A percentile compares a stretch with the other conserved stretches of the same genome.
Conservation (phyloP, 2,888 invertebrate species). For the Sturmia bella region DNA sequence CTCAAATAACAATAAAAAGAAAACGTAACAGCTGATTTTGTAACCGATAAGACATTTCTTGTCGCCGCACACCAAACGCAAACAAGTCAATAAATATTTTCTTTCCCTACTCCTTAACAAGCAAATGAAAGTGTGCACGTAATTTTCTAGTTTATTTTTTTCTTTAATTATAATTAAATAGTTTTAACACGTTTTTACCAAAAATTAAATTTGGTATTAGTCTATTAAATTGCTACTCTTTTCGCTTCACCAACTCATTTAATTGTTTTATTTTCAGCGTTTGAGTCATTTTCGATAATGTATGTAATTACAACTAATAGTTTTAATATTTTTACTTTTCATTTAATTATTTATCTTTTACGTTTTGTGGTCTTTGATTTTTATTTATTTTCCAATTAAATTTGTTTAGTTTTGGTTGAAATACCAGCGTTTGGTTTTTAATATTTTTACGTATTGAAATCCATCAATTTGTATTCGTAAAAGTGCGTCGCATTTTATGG, state of each 20-base stretch:
- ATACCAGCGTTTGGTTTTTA: constrained; percentile 21
- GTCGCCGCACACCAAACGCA: neutral
- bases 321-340: constrained; percentile 7
- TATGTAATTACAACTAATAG: constrained; percentile 48
- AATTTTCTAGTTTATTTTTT: constrained; percentile 2
- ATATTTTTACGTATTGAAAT: constrained; percentile 38
- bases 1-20: neutral
- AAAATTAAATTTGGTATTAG: constrained; percentile 8
- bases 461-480: constrained; percentile 72
- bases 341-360: too few species aligned
- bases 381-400: constrained; percentile 1
- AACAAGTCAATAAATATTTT: neutral
- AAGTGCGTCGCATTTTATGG: constrained; percentile 68
- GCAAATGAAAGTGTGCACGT: neutral
- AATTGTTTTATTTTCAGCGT: neutral
- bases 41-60: neutral
- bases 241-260: neutral
- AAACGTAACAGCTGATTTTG: constrained; percentile 4
- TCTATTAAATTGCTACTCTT: neutral
- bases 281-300: constrained; percentile 13
- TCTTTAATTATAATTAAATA: constrained; percentile 13
- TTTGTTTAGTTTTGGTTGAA: constrained; percentile 33
- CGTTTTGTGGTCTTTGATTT: neutral
- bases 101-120: constrained; percentile 7
- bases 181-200: constrained; percentile 24